Percentiles rank a stretch among this genome's conserved stretches.
Evolutionary conservation across 2,113 vertebrate species (phyloP).

Genomic region (Oncorhynchus kisutch): DNA sequence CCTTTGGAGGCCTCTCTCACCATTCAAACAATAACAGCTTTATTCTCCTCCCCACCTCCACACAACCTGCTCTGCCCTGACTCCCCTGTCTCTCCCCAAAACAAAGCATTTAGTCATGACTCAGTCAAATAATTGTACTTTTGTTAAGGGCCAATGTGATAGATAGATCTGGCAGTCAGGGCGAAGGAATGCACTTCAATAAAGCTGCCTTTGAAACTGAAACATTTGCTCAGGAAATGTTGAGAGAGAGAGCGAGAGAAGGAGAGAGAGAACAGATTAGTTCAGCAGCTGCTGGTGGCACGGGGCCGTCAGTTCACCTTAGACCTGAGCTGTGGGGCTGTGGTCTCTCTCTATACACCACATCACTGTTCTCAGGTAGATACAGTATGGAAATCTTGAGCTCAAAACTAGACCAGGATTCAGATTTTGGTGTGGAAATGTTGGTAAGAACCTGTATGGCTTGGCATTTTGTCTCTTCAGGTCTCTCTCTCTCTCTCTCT

Average conservation of each 20-base stretch:
- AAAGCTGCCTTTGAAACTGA: constrained; percentile 68
- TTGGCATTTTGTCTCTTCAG: no score
- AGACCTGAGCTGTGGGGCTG: no score
- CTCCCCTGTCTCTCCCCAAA: constrained; percentile 42
- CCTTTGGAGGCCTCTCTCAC: constrained; percentile 33
- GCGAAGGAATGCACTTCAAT: constrained; percentile 65
- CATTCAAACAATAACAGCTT: constrained; percentile 56
- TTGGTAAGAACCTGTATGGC: no score
- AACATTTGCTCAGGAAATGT: constrained; percentile 58
- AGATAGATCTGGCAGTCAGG: constrained; percentile 61
- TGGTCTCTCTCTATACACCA: no score
- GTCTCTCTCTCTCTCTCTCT: no score
- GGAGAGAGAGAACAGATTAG: background rate
- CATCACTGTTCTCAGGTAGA: no score
- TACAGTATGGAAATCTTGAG: no score
- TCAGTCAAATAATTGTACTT: constrained; percentile 71
- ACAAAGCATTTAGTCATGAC: constrained; percentile 65
- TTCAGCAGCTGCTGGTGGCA: constrained; percentile 35
- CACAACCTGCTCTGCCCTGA: constrained; percentile 50
- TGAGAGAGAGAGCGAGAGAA: constrained; percentile 30
- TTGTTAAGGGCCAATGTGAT: constrained; percentile 62
- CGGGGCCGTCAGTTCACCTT: constrained; percentile 44
- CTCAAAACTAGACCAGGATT: no score
- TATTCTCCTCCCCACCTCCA: constrained; percentile 31
- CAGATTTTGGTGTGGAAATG: no score